A percentile compares a stretch with the other conserved stretches of the same genome.
These are phyloP conservation scores for Dioctria linearis DNA, from an alignment of 2,888 invertebrate species.

Conservation along the genomic window DNA sequence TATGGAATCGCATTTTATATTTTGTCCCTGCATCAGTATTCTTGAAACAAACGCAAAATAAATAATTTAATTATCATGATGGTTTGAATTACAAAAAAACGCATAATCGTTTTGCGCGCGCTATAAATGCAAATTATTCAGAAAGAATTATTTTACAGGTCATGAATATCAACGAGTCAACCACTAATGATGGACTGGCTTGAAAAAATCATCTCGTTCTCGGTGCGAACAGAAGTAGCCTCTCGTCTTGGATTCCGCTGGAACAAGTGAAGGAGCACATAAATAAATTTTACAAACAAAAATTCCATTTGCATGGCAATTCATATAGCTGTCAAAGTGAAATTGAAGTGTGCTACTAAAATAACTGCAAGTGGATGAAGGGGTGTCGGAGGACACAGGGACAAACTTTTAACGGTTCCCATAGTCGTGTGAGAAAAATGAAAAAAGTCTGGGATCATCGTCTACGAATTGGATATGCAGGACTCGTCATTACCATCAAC, in stretches of 20 bases:
- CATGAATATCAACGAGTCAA: constrained; percentile 32
- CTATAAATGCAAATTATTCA: constrained; percentile 21
- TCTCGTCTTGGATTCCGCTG: constrained; percentile 33
- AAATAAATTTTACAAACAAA: constrained; percentile 52
- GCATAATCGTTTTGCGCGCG: constrained; percentile 14
- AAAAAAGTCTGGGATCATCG: constrained; percentile 37
- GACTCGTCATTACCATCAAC: constrained; percentile 57
- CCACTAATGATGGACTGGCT: constrained; percentile 48
- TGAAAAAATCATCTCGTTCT: not conserved
- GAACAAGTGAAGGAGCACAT: constrained; percentile 50
- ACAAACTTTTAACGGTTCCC: constrained; percentile 50
- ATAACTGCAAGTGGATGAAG: constrained; percentile 20
- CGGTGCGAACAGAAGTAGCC: constrained; percentile 32
- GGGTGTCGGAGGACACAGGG: constrained; percentile 15
- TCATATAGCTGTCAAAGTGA: constrained; percentile 58
- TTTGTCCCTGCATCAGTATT: not conserved
- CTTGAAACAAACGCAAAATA: not conserved
- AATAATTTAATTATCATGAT: not conserved
- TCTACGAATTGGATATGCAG: constrained; percentile 57
- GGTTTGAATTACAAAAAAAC: constrained; percentile 21
- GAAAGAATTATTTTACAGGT: constrained; percentile 41
- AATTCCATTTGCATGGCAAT: constrained; percentile 57
- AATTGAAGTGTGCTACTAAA: constrained; percentile 54
- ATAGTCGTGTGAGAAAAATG: constrained; percentile 19
- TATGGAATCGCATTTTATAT: too few relatives aligned